Conservation (phyloP, 2,888 invertebrate genomes). For the Dione juno region DNA sequence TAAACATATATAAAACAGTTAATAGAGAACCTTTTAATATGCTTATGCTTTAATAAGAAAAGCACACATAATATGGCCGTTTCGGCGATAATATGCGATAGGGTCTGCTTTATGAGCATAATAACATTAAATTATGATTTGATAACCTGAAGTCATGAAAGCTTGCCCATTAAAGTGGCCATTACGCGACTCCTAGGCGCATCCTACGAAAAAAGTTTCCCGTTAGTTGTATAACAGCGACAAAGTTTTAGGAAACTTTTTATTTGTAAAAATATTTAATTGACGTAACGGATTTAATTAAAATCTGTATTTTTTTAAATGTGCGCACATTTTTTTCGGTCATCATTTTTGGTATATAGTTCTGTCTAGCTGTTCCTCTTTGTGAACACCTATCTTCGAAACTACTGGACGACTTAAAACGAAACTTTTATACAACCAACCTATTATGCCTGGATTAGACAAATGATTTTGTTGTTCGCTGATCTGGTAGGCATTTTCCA, state of each 20-base stretch:
- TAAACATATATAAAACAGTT: conserved; percentile 1
- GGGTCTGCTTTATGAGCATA: conserved; percentile 41
- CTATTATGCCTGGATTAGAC: too few species aligned
- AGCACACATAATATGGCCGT: conserved; percentile 39
- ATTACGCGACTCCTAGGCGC: conserved; percentile 36
- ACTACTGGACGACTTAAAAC: too few species aligned
- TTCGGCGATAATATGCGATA: conserved; percentile 53
- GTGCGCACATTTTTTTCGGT: too few species aligned
- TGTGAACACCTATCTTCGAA: too few species aligned
- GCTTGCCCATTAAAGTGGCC: conserved; percentile 39
- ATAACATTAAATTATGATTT: conserved; percentile 46
- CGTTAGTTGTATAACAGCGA: conserved; percentile 6
- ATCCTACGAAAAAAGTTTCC: conserved; percentile 32
- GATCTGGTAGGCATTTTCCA: too few species aligned
- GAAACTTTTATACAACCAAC: too few species aligned
- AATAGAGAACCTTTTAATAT: conserved; percentile 20
- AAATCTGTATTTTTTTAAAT: too few species aligned
- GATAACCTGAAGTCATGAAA: conserved; percentile 44
- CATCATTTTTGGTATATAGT: too few species aligned
- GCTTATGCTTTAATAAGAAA: conserved; percentile 37
- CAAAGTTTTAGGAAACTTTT: neutral
- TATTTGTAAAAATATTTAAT: neutral
- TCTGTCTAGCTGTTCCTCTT: too few species aligned
- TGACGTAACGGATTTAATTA: too few species aligned
- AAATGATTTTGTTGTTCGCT: too few species aligned